Evolutionary conservation across 2,888 invertebrate genomes (phyloP).

Genomic region (Acanthosepion pharaonis): DNA sequence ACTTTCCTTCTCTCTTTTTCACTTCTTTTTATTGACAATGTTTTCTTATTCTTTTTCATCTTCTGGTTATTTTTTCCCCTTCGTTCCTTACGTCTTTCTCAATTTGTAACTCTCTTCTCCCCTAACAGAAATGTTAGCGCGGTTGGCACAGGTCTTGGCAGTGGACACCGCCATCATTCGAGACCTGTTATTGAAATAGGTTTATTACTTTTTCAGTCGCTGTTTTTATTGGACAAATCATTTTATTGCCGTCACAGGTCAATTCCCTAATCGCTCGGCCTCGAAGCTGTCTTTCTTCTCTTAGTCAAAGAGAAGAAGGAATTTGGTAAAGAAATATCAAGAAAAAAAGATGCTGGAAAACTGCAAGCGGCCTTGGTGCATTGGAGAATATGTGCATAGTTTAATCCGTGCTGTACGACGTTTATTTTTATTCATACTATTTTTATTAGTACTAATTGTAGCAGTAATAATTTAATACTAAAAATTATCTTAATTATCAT

Average conservation of each 20-base stretch:
- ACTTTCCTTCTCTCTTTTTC: neutral
- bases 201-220: constrained; percentile 25
- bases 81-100: neutral
- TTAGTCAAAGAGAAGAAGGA: neutral
- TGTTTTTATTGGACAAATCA: constrained; percentile 33
- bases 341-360: neutral
- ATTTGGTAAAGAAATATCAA: neutral
- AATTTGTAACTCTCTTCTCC: neutral
- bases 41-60: neutral
- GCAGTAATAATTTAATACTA: no score
- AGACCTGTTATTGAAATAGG: constrained; percentile 1
- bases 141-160: neutral
- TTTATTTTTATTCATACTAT: no score
- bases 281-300: neutral
- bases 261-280: constrained; percentile 12
- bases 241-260: constrained; percentile 33
- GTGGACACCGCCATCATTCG: neutral
- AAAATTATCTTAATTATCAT: no score
- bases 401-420: no score
- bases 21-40: rapidly evolving
- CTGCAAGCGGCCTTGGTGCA: no score
- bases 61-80: neutral
- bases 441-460: no score
- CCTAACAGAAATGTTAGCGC: neutral
- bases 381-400: no score